A percentile compares a stretch with the other conserved stretches of the same genome.
Conservation (phyloP, 1,140 invertebrate species). For the Mylabris phalerata region DNA sequence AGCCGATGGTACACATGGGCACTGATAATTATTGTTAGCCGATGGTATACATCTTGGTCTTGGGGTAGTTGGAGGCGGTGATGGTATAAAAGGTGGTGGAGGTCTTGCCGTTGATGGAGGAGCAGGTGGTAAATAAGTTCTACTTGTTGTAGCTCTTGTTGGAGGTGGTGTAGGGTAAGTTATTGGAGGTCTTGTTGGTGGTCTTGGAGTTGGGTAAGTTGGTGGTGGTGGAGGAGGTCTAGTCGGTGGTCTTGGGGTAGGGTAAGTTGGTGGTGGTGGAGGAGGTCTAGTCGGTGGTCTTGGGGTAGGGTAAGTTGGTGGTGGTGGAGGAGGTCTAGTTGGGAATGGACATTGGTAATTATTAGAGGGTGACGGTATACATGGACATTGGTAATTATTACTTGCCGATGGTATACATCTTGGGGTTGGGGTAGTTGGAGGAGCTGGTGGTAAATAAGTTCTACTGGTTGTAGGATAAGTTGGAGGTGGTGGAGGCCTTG, state of each 20-base stretch:
- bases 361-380: not conserved
- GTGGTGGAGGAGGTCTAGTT: not conserved
- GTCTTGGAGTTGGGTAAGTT: not conserved
- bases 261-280: not conserved
- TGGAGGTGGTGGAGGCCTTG: not conserved
- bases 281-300: not conserved
- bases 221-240: not conserved
- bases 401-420: not conserved
- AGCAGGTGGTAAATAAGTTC: conserved; percentile 8
- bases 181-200: not conserved
- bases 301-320: not conserved
- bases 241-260: not conserved
- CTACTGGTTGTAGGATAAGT: too few species aligned
- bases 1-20: not conserved
- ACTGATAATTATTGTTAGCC: not conserved
- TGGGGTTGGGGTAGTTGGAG: conserved; percentile 3
- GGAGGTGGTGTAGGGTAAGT: not conserved
- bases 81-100: conserved; percentile 7
- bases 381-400: not conserved
- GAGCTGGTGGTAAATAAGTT: not conserved
- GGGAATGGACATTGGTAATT: not conserved
- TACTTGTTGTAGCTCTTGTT: not conserved
- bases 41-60: conserved; percentile 5
- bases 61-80: conserved; percentile 8
- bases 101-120: conserved; percentile 12